Evolutionary conservation across 1,140 invertebrate genomes (phyloP).

Genomic region (Calycopis cecrops): DNA sequence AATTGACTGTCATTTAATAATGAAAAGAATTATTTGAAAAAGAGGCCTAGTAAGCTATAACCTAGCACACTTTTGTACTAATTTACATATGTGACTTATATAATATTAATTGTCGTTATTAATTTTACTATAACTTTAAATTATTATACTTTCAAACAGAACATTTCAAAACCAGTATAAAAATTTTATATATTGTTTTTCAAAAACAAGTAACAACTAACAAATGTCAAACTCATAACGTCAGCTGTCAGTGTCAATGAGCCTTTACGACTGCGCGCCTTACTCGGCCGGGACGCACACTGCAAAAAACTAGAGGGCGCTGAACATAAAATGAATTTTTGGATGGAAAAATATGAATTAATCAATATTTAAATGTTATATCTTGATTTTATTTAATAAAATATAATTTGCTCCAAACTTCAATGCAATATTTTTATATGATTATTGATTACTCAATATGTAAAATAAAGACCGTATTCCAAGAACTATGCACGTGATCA

Average conservation of each 20-base stretch:
- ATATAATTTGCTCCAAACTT: too few relatives aligned
- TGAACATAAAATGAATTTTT: background rate
- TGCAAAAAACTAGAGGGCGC: constrained; percentile 10
- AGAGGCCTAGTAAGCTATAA: background rate
- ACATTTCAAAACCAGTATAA: too few relatives aligned
- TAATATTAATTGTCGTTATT: background rate
- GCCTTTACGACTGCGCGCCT: background rate
- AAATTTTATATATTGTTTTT: background rate
- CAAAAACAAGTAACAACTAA: constrained; percentile 6
- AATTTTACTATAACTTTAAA: too few relatives aligned
- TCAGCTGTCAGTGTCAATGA: constrained; percentile 19
- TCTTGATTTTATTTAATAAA: too few relatives aligned
- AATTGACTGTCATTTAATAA: background rate
- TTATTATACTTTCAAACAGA: too few relatives aligned
- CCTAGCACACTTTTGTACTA: background rate
- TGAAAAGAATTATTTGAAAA: background rate
- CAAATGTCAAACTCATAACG: constrained; percentile 5
- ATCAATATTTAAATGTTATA: too few relatives aligned
- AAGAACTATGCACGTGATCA: too few relatives aligned
- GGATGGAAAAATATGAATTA: too few relatives aligned
- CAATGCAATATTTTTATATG: background rate
- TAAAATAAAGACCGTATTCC: too few relatives aligned
- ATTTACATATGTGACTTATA: background rate
- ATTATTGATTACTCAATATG: too few relatives aligned
- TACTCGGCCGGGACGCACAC: background rate